Percentiles rank a stretch among this genome's conserved stretches.
These are phyloP conservation scores for Hyles lineata DNA, from an alignment of 2,888 invertebrate species.

Conservation along the genomic window DNA sequence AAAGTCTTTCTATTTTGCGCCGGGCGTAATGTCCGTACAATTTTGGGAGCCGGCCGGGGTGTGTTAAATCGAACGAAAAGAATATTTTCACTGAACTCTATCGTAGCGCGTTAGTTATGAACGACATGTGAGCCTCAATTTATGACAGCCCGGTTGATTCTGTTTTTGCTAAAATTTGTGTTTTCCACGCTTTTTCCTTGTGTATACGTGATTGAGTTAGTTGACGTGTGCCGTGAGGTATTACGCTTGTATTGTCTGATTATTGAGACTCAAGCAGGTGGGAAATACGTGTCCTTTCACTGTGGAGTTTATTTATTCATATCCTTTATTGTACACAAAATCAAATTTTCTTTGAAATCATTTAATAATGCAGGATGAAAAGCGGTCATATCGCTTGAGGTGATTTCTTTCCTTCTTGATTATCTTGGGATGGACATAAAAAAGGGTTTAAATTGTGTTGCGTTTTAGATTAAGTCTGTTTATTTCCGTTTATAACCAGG, in stretches of 20 bases:
- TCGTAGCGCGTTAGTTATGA: constrained; percentile 5
- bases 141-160: constrained; percentile 12
- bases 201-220: constrained; percentile 11
- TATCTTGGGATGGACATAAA: no score
- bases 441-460: no score
- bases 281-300: no score
- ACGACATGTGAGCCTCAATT: neutral
- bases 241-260: neutral
- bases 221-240: neutral
- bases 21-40: neutral
- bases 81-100: constrained; percentile 13
- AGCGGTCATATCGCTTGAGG: no score
- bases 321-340: no score
- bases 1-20: neutral
- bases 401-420: no score
- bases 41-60: neutral
- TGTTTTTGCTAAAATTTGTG: constrained; percentile 7
- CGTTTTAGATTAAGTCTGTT: no score
- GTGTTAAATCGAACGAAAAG: constrained; percentile 20
- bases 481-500: no score
- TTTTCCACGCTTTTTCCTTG: constrained; percentile 5
- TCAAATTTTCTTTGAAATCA: no score
- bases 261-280: no score
- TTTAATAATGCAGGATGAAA: no score
- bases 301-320: no score